Evolutionary conservation across 2,113 vertebrate genomes (phyloP), one percentile per base, ranked within the genome.

Genomic region (Gallinago undulata): DNA sequence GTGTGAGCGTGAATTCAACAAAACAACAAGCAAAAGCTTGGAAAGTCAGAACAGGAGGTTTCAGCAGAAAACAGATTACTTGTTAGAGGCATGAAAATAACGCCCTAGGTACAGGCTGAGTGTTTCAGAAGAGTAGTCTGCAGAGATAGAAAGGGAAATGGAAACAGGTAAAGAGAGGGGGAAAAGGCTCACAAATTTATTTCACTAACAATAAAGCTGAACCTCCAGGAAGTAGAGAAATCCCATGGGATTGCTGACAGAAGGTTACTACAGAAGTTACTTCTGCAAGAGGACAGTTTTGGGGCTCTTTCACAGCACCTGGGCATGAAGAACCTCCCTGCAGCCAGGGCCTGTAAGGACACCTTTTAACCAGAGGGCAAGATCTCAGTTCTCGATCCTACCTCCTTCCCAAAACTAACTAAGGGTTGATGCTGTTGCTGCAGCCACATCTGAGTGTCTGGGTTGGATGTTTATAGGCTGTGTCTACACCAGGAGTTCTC

Each of bases 61-160:
- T 88, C 50, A 59, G 72, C 45, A 95, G 59, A 86, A 90, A 94
- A 72, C 28, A 83, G 55, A 39, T 22, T 30, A 90, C n/a, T 31
- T 88, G 25, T 68, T 83, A 68, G 1, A 57, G 21, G 25, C 13
- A 62, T 39, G 63, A 82, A 93, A 80, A 91, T n/a, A 51, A 90
- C 37, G 51, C 6, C 48, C 5, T 45, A 45, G 33, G 63, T 56
- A 56, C 5, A 50, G 21, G 21, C 12, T 57, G 25, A 31, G 27
- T 68, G 50, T 69, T 70, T 90, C 45, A 55, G 7, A 94, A 83
- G 37, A 89, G 59, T 3, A 83, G 51, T 7, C 14, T 66, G 24
- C 3, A 5, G 64, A 64, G 27, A 68, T 0, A 51, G 37, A 81
- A 91, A 79, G 14, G 12, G 43, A 89, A 77, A 53, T 22, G 24